phyloP scores from a whole-genome alignment of 2,113 vertebrate species.

The Charina bottae region DNA sequence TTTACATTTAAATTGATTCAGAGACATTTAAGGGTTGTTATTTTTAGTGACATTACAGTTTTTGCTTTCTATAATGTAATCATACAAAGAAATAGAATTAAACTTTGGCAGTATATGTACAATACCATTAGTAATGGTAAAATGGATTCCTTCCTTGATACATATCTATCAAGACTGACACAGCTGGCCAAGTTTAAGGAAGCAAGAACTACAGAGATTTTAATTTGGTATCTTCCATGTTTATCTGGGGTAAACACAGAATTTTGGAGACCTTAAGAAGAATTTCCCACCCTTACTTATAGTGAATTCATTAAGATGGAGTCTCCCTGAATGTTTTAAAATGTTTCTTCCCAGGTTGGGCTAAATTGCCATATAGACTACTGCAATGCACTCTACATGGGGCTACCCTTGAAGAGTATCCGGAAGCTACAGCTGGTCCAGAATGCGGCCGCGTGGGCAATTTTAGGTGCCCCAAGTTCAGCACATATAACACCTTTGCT shows the following conservation, averaged over 20 bases:
- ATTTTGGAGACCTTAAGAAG: neutral
- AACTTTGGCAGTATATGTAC: neutral
- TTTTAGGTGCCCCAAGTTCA: no score
- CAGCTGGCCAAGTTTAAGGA: no score
- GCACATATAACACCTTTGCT: no score
- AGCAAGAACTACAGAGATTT: no score
- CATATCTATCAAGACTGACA: neutral
- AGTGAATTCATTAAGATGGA: neutral
- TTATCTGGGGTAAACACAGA: no score
- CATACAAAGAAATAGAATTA: slow-evolving; percentile 14
- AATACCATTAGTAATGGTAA: neutral
- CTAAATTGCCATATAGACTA: neutral
- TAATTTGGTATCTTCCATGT: no score
- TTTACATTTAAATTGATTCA: slow-evolving; percentile 1
- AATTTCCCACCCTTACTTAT: neutral
- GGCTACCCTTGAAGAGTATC: no score
- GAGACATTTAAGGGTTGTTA: neutral
- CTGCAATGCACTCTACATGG: no score
- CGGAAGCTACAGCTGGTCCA: no score
- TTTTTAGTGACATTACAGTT: neutral
- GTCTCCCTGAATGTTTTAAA: neutral
- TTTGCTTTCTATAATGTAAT: slow-evolving; percentile 22
- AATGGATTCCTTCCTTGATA: slow-evolving; percentile 1
- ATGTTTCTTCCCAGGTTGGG: neutral
- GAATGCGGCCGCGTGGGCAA: no score